Percentiles rank a stretch among this genome's conserved stretches.
These are phyloP conservation scores for Triplophysa rosa DNA, from an alignment of 2,113 vertebrate genomes.

Conservation along the genomic window DNA sequence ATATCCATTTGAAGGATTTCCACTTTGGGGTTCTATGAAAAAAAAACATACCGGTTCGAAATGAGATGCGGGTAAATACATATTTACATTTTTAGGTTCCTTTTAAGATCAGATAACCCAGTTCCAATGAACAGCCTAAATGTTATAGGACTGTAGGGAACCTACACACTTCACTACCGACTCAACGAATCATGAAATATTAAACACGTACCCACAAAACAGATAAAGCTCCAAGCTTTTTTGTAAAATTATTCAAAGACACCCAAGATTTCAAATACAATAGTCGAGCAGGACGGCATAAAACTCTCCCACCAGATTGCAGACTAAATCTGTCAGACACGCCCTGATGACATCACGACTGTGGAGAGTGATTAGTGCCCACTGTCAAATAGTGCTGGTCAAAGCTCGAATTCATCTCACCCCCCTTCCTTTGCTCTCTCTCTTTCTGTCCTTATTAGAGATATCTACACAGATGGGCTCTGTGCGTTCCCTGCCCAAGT, in stretches of 20 bases:
- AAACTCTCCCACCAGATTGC: background rate
- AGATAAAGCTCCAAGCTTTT: background rate
- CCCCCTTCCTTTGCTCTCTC: background rate
- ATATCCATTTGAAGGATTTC: no score
- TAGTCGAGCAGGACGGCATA: background rate
- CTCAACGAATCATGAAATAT: background rate
- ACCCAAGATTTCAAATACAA: background rate
- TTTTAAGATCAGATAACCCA: background rate
- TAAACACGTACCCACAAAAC: background rate
- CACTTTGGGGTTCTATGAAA: no score
- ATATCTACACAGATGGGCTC: background rate
- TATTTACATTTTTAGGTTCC: no score
- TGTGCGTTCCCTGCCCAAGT: conserved; percentile 3
- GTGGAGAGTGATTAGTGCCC: conserved; percentile 33
- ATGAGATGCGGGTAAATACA: no score
- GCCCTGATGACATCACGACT: conserved; percentile 50
- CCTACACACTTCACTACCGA: background rate
- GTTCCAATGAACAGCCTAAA: background rate
- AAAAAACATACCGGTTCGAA: no score
- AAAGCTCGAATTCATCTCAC: conserved; percentile 9
- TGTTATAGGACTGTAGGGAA: background rate
- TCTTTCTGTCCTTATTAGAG: background rate
- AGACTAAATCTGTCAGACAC: conserved; percentile 38
- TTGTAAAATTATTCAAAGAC: background rate
- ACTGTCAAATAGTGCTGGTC: conserved; percentile 29